Evolutionary conservation across 2,888 invertebrate genomes (phyloP), one percentile per base, ranked within the genome.

Genomic region (Cryptocephalus moraei): DNA sequence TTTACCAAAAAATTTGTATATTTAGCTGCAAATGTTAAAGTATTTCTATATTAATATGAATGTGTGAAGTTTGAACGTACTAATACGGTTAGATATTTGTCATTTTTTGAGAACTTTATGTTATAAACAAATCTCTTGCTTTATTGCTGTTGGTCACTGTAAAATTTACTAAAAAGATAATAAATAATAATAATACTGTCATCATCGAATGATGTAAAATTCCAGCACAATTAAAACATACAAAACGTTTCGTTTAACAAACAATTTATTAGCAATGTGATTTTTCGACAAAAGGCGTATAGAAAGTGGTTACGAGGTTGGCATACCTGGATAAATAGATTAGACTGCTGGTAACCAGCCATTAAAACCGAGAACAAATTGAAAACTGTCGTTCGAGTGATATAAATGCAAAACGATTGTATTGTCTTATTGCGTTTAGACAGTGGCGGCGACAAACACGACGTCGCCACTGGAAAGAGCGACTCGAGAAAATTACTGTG

Each of bases 1-100:
- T 59, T 59, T 62, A 62, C 53, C 53, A 51, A 57, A 56, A 53
- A 40, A 40, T 42, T 44, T 56, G 55, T 58, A 62, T 62, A 68
- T 63, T 65, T 68, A 68, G 68, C 68, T 64, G 67, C 65, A 64
- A 64, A 66, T 65, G 65, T 67, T 68, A 60, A 67, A 68, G 64
- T 67, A 67, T 66, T 67, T 68, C 66, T 68, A 66, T 67, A 66
- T 64, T 62, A 66, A 60, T 32, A 32, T 61, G 62, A 62, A 61
- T 62, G 65, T 65, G 62, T 64, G 64, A 60, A 49, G 59, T 63
- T 60, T 66, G 61, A 58, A 64, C 62, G 65, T 64, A 61, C 58
- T 62, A 59, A 58, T 62, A 63, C 59, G 62, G 61, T 65, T 67
- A 64, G 59, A 64, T 60, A 63, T 49, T 62, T 60, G 60, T 62